phyloP scores from a whole-genome alignment of 2,113 vertebrate species.

The Eurystomus gularis region DNA sequence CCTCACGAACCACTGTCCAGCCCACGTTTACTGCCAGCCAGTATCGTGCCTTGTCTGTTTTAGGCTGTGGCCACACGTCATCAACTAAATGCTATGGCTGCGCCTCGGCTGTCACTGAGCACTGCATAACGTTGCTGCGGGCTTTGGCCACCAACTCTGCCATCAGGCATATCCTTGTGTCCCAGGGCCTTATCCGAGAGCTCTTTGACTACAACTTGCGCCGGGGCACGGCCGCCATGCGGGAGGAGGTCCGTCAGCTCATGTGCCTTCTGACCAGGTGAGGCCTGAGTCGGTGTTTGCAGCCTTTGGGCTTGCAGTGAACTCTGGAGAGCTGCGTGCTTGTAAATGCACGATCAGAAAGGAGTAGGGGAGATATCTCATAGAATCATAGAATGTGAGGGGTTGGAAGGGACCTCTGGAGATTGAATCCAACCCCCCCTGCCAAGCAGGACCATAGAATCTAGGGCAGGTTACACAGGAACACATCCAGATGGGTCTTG shows the following conservation, averaged over 20 bases:
- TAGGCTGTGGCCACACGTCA: conserved; percentile 95
- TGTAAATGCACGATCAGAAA: rapidly evolving
- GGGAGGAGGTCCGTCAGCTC: conserved; percentile 95
- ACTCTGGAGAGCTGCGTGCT: rapidly evolving
- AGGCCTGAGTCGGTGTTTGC: neutral
- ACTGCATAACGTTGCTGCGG: conserved; percentile 94
- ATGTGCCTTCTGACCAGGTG: conserved; percentile 98
- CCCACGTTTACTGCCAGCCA: conserved; percentile 96
- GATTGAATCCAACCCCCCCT: neutral
- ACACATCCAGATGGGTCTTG: no score
- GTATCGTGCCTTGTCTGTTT: conserved; percentile 91
- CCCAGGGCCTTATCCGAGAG: conserved; percentile 95
- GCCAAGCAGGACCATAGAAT: no score
- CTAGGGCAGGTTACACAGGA: no score
- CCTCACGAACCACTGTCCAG: conserved; percentile 84
- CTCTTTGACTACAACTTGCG: conserved; percentile 96
- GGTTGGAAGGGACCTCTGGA: neutral
- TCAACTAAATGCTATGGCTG: conserved; percentile 98
- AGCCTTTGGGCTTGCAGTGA: neutral
- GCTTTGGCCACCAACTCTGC: conserved; percentile 94
- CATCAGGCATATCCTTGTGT: conserved; percentile 94
- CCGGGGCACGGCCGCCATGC: conserved; percentile 88
- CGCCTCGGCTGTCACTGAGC: conserved; percentile 93
- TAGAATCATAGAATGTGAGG: neutral
- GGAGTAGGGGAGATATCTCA: neutral